phyloP scores from a whole-genome alignment of 2,113 vertebrate genomes.

The Brienomyrus brachyistius region DNA sequence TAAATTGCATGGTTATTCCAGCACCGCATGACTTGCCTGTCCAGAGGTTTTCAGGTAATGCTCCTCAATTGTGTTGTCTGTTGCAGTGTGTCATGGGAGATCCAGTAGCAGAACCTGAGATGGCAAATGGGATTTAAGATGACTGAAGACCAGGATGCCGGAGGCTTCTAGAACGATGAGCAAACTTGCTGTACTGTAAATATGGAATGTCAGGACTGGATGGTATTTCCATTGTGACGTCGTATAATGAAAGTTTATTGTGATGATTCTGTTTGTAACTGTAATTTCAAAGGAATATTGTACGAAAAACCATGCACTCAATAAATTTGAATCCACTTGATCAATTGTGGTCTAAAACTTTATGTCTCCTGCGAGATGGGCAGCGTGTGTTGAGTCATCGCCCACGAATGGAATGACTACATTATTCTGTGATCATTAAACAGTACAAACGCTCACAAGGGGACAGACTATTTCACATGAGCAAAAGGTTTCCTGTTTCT shows the following conservation, averaged over 20 bases:
- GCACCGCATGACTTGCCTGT: too few species aligned
- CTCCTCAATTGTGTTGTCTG: neutral
- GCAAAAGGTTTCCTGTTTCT: neutral
- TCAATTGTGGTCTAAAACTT: neutral
- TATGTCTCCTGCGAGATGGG: neutral
- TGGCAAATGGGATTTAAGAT: neutral
- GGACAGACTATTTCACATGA: neutral
- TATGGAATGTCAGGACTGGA: constrained; percentile 19
- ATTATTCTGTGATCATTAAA: neutral
- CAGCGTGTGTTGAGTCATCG: neutral
- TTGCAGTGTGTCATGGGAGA: neutral
- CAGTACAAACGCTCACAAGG: neutral
- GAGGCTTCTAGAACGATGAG: constrained; percentile 21
- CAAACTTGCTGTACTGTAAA: constrained; percentile 21
- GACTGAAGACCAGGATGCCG: neutral
- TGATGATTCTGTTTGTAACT: constrained; percentile 27
- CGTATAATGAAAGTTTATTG: constrained; percentile 36
- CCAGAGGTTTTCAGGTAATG: neutral
- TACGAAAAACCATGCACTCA: constrained; percentile 30
- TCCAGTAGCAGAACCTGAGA: neutral
- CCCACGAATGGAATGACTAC: neutral
- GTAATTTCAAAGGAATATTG: constrained; percentile 28
- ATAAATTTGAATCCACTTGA: constrained; percentile 48
- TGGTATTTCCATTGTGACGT: constrained; percentile 13
- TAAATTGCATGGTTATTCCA: neutral